Percentiles rank a stretch among this genome's conserved stretches.
phyloP scores from a whole-genome alignment of 2,797 vertebrate species.

The Gallinago nigripennis region DNA sequence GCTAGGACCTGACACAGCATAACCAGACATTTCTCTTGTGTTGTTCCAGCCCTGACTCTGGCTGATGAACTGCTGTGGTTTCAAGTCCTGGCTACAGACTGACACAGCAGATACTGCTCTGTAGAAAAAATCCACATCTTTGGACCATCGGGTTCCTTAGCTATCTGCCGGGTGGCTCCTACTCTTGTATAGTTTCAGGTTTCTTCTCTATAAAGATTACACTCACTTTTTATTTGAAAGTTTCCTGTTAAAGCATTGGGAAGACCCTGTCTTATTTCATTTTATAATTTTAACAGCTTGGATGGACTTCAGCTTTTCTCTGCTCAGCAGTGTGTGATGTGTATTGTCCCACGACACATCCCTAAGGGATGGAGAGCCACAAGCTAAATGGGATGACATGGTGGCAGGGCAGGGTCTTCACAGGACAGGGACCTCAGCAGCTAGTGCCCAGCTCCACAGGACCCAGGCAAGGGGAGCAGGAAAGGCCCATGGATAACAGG shows the following conservation, averaged over 20 bases:
- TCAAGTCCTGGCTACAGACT: not conserved
- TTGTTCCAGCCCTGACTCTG: not conserved
- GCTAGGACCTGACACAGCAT: constrained; percentile 12
- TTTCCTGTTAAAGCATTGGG: not conserved
- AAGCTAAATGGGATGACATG: fast-evolving
- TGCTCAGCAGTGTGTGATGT: not conserved
- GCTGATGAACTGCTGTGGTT: not conserved
- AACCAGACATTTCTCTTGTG: not conserved
- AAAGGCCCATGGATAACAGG: not conserved
- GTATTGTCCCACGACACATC: not conserved
- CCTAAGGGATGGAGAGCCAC: not conserved
- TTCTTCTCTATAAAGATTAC: not conserved
- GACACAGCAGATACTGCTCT: not conserved
- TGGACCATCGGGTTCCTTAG: not conserved
- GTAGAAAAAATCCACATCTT: not conserved
- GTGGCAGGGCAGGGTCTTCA: not conserved
- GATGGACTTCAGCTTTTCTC: not conserved
- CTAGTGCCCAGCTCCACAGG: not conserved
- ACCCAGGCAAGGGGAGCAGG: fast-evolving
- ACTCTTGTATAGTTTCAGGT: not conserved
- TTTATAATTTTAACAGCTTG: not conserved
- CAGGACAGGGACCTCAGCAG: not conserved
- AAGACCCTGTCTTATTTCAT: not conserved
- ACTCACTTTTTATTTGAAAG: not conserved
- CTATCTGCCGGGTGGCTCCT: not conserved